Conservation (phyloP, 1,140 invertebrate genomes). For the Bombus superbus region DNA sequence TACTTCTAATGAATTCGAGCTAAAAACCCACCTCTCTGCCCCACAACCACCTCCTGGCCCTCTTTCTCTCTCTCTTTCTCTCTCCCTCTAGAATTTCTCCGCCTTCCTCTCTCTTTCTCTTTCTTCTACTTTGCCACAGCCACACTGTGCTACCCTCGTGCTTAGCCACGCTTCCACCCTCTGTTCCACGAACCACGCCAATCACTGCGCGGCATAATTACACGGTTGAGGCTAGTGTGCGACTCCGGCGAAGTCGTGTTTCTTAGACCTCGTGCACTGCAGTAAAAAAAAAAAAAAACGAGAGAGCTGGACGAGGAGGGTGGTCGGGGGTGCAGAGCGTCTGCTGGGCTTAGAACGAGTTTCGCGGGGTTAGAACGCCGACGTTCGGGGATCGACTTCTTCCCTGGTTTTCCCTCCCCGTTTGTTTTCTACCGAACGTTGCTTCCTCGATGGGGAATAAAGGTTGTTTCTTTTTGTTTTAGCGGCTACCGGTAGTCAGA, state of each 20-base stretch:
- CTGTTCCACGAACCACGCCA: constrained; percentile 82
- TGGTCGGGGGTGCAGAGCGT: constrained; percentile 11
- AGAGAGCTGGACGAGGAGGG: constrained; percentile 16
- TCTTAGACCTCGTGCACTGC: constrained; percentile 72
- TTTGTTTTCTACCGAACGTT: neutral
- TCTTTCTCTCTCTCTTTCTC: constrained; percentile 47
- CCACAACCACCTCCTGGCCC: constrained; percentile 29
- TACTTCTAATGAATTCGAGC: constrained; percentile 82
- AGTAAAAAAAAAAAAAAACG: constrained; percentile 46
- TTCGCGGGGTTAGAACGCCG: constrained; percentile 27
- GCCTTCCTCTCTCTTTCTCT: constrained; percentile 9
- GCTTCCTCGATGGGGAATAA: neutral
- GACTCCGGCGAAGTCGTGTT: constrained; percentile 73
- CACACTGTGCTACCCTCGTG: constrained; percentile 60
- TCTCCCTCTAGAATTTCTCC: constrained; percentile 37
- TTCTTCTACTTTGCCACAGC: constrained; percentile 50
- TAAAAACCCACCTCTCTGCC: constrained; percentile 76
- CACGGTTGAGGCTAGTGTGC: constrained; percentile 75
- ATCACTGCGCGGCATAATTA: constrained; percentile 82
- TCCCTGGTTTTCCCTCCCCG: constrained; percentile 1
- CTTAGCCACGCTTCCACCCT: constrained; percentile 69
- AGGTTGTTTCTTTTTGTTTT: neutral
- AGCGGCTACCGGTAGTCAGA: too few relatives aligned
- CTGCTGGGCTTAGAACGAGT: constrained; percentile 32
- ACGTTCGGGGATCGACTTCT: constrained; percentile 32